A percentile compares a stretch with the other conserved stretches of the same genome.
Conservation (phyloP, 2,113 vertebrate genomes). For the Pleuronectes platessa region DNA sequence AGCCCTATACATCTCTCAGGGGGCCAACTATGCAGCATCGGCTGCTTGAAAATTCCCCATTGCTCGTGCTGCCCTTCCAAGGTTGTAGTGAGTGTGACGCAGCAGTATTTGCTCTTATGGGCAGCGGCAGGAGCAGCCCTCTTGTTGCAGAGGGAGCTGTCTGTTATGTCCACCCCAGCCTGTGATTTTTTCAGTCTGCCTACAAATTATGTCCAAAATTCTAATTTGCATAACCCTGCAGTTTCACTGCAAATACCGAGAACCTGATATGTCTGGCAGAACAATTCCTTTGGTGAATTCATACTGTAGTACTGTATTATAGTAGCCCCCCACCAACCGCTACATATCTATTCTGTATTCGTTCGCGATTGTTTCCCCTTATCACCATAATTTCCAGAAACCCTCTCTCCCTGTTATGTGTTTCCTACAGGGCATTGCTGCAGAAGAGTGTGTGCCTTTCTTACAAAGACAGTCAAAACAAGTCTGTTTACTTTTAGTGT, state of each 20-base stretch:
- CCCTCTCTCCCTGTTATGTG: background rate
- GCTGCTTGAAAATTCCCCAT: slow-evolving; percentile 44
- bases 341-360: background rate
- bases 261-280: background rate
- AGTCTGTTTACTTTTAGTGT: background rate
- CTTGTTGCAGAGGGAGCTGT: slow-evolving; percentile 7
- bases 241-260: background rate
- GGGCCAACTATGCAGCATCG: background rate
- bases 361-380: background rate
- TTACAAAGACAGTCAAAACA: background rate
- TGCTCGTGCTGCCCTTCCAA: slow-evolving; percentile 34
- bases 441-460: background rate
- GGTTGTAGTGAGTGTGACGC: slow-evolving; percentile 54
- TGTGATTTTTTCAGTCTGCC: background rate
- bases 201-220: background rate
- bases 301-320: background rate
- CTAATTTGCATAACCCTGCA: background rate
- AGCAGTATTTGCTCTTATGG: slow-evolving; percentile 50
- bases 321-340: background rate
- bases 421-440: background rate
- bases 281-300: background rate
- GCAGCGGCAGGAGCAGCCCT: slow-evolving; percentile 4
- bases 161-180: background rate
- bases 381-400: background rate
- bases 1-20: background rate